Conservation (phyloP, 2,113 vertebrate species). For the Apaloderma vittatum region DNA sequence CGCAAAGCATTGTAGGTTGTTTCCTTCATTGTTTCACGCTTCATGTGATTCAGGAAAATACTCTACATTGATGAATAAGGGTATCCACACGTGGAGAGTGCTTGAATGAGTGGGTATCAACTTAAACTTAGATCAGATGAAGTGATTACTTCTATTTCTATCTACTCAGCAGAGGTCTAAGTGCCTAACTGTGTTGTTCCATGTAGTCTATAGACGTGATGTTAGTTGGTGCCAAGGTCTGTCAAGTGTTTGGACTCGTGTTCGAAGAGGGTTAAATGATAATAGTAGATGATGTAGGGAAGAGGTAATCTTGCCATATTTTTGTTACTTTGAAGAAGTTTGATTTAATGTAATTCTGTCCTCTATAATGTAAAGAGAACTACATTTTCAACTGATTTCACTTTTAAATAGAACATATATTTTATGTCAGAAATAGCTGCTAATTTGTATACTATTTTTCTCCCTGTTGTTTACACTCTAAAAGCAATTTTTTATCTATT, state of each 20-base stretch:
- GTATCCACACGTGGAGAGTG: neutral
- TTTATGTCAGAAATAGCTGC: neutral
- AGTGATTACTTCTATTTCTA: neutral
- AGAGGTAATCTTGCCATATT: neutral
- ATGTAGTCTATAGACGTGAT: neutral
- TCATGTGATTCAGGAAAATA: neutral
- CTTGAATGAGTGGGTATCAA: neutral
- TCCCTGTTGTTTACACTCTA: neutral
- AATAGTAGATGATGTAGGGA: neutral
- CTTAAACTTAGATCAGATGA: neutral
- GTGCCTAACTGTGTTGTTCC: neutral
- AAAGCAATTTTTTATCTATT: neutral
- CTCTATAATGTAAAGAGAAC: neutral
- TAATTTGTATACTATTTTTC: neutral
- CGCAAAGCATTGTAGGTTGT: neutral
- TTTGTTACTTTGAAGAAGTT: neutral
- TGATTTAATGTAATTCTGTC: neutral
- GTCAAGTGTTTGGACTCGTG: neutral
- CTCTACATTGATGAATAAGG: neutral
- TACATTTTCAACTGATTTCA: neutral
- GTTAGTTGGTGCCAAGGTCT: neutral
- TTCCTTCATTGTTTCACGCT: neutral
- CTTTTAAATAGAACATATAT: neutral
- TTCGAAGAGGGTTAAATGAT: neutral
- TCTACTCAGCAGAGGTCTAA: neutral